Evolutionary conservation across 2,888 invertebrate genomes (phyloP).

Genomic region (Netelia fuscicornis): DNA sequence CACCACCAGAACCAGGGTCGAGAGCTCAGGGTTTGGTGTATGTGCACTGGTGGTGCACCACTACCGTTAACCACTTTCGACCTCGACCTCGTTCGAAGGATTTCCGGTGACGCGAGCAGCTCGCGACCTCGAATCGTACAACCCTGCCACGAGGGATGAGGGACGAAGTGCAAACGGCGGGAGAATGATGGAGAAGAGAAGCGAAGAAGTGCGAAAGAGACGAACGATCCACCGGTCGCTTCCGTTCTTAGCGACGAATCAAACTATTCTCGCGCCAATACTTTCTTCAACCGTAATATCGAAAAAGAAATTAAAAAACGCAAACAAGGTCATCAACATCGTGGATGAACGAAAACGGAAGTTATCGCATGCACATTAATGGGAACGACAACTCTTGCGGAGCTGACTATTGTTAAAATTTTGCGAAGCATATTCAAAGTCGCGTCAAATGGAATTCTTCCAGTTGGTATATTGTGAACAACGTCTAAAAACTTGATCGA

Average conservation of each 20-base stretch:
- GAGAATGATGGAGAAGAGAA: neutral
- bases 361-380: too few relatives aligned
- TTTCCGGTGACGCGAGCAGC: slow-evolving; percentile 63
- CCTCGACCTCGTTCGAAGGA: slow-evolving; percentile 71
- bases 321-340: neutral
- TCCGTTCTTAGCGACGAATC: neutral
- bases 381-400: too few relatives aligned
- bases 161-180: slow-evolving; percentile 34
- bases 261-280: neutral
- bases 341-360: too few relatives aligned
- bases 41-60: neutral
- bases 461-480: too few relatives aligned
- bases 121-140: slow-evolving; percentile 63
- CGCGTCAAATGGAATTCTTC: too few relatives aligned
- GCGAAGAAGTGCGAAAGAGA: slow-evolving; percentile 21
- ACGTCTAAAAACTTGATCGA: too few relatives aligned
- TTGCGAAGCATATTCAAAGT: too few relatives aligned
- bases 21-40: neutral
- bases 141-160: slow-evolving; percentile 56
- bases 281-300: neutral
- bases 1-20: slow-evolving; percentile 4
- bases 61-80: slow-evolving; percentile 63
- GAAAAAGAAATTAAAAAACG: neutral
- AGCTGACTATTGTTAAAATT: too few relatives aligned
- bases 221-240: neutral